Evolutionary conservation across 1,140 invertebrate species (phyloP).

Genomic region (roundworm (Caenorhabditis elegans)): DNA sequence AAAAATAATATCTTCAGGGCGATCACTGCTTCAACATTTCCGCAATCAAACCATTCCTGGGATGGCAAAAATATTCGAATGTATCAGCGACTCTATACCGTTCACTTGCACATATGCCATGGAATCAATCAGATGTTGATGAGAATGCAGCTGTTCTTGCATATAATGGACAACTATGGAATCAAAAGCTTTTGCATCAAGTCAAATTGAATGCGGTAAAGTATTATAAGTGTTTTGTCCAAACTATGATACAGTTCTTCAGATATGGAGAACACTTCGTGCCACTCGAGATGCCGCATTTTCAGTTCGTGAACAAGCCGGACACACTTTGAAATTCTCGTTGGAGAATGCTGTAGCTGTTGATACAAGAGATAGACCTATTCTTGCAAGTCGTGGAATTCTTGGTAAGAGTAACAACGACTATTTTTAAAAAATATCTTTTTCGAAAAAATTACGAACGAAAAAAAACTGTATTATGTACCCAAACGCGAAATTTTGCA

Average conservation of each 20-base stretch:
- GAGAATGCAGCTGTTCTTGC: constrained; percentile 58
- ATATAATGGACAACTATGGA: constrained; percentile 44
- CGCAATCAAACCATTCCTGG: constrained; percentile 58
- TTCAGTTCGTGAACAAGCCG: constrained; percentile 60
- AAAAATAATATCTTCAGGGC: constrained; percentile 15
- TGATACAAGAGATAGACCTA: constrained; percentile 58
- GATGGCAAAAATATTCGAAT: constrained; percentile 61
- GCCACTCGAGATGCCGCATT: constrained; percentile 56
- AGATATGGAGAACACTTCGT: constrained; percentile 58
- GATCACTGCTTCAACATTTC: constrained; percentile 57
- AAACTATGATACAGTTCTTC: constrained; percentile 14
- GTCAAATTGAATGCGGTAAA: constrained; percentile 57
- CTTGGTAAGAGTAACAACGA: constrained; percentile 30
- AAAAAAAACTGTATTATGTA: too few relatives aligned
- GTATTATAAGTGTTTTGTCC: not conserved
- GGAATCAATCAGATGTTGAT: constrained; percentile 58
- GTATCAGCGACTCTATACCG: constrained; percentile 42
- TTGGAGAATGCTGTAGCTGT: constrained; percentile 54
- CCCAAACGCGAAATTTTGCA: too few relatives aligned
- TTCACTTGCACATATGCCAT: constrained; percentile 50
- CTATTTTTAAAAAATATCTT: too few relatives aligned
- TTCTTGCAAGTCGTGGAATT: constrained; percentile 55
- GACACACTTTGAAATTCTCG: constrained; percentile 64
- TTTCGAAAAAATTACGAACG: too few relatives aligned
- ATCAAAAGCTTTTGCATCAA: constrained; percentile 49